Evolutionary conservation across 2,888 invertebrate genomes (phyloP), one percentile per base, ranked within the genome.

Genomic region (Watsonalla cultraria): DNA sequence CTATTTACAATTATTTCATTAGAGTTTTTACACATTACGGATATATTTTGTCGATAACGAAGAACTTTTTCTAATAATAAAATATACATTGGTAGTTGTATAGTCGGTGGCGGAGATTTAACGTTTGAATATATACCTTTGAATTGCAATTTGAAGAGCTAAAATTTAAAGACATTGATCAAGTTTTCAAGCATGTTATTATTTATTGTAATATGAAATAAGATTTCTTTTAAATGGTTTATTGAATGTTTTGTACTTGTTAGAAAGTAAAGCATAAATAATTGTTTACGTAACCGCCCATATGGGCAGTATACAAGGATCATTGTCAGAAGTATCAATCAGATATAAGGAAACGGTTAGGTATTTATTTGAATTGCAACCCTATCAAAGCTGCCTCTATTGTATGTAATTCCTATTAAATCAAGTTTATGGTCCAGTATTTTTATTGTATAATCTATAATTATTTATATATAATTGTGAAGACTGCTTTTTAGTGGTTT

Each of bases 361-460:
- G 42, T 42, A 2, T 8, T 42, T 11, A 42, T 42, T 7, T 42
- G 8, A 11, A 42, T 42, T 42, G 42, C 5, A 42, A 42, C 9
- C 42, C 11, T 42, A 42, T 42, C 13, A 9, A 15, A 7, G 64
- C 63, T 63, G 55, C 51, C 55, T 57, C 58, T 62, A 52, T 52
- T 63, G 68, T 70, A 63, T 70, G 76, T 84, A 82, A 83, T 87
- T 87, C 86, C 86, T 87, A 88, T 81, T 80, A 84, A 84, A 84
- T 79, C 78, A 85, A 82, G 78, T 82, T 80, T 84, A 86, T 83
- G 86, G 87, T 89, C 88, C 88, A 88, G 86, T 89, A 87, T 87
- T 87, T 83, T 84, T 84, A 84, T 84, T 78, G 42, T 42, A 68
- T 78, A 75, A 72, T 64, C 73, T 70, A 70, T 72, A 74, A 65